Evolutionary conservation across 2,797 vertebrate species (phyloP).

Genomic region (Myotis findleyi): DNA sequence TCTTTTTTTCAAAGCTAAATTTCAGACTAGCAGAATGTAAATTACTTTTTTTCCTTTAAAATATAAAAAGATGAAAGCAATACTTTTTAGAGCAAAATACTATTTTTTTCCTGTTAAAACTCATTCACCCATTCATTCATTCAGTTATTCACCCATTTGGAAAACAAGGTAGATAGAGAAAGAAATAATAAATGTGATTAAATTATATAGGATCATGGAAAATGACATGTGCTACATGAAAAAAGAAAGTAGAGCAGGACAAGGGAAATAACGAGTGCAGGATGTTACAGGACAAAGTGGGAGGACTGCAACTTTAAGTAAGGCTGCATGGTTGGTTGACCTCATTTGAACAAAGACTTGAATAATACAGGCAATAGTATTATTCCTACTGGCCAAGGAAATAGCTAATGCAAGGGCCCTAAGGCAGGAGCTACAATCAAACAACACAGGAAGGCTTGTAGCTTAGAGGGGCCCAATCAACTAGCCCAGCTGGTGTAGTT

Average conservation of each 20-base stretch:
- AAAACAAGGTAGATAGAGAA: neutral
- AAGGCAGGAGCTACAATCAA: neutral
- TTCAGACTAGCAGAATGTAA: conserved; percentile 34
- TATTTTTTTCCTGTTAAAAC: neutral
- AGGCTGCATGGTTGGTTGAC: neutral
- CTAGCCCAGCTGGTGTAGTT: too few species aligned
- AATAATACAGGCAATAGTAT: neutral
- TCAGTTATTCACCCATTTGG: neutral
- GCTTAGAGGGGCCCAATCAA: neutral
- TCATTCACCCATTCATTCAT: neutral
- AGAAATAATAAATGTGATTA: neutral
- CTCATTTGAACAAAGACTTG: neutral
- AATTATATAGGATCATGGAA: neutral
- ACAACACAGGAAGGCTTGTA: neutral
- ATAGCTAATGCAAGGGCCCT: neutral
- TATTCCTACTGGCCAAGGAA: neutral
- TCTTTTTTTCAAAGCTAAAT: conserved; percentile 50
- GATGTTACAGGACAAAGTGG: neutral
- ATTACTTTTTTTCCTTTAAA: conserved; percentile 57
- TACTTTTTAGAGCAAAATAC: conserved; percentile 36
- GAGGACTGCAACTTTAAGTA: neutral
- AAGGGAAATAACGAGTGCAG: neutral
- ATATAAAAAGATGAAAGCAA: conserved; percentile 27
- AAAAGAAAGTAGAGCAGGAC: neutral
- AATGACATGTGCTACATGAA: neutral